Base-by-base conservation (phyloP, 2,113 vertebrate genomes). In the Thalassoma bifasciatum region DNA sequence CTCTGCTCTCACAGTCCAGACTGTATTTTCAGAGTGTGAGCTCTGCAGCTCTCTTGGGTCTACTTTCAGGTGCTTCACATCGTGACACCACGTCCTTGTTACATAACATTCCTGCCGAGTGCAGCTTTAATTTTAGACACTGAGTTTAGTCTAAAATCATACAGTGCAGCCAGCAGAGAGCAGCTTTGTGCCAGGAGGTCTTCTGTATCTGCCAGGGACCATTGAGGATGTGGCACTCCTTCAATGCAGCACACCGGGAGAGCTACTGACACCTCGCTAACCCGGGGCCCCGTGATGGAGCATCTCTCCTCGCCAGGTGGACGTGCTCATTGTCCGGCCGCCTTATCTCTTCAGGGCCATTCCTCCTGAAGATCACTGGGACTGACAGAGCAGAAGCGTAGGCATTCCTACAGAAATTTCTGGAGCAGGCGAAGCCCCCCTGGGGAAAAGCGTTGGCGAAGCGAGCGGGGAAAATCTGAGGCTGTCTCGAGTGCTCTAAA, bases 291-390 rank as follows among this genome's bases (percentile, higher is more conserved):
- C 10, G 77, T 89, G 91, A 92, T 83, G 85, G 81, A 89, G 88
- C 81, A 73, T 82, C 81, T 58, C 23, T 0, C 52, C 72, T 34
- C 57, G 68, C 76, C 84, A 85, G 77, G 81, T 81, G 86, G 88
- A 90, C 87, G 65, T 44, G 79, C 80, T 84, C 86, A 88, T 92
- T 91, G 90, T 91, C 82, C 77, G 37, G 73, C 77, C 44, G 84
- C 78, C 86, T 92, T 90, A 90, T 91, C 89, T 90, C 75, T 71
- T 73, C 81, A 16, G 81, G 79, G 82, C 88, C 89, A 82, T 82
- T 87, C 71, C 70, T 81, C 65, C 86, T 75, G 86, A 81, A 90
- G 86, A 90, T 89, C 84, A 88, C 49, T 22, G 49, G 37, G 73
- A 66, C 79, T 77, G 86, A 89, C 81, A 51, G 90, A 81, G 85